Percentiles rank a stretch among this genome's conserved stretches.
phyloP scores from a whole-genome alignment of 2,113 vertebrate genomes.

The Strigops habroptila region DNA sequence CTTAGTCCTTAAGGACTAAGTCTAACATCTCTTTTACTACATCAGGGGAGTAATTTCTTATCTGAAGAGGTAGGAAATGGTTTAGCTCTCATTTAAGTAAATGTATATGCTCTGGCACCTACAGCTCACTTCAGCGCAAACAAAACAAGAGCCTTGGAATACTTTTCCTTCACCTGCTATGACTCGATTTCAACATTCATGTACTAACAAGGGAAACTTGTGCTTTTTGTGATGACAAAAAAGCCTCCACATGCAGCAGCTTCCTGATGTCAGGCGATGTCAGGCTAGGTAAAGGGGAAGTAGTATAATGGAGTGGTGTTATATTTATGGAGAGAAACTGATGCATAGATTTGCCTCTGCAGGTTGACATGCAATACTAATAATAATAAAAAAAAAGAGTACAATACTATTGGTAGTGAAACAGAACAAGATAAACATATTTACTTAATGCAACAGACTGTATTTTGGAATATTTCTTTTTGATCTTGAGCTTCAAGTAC shows the following conservation, averaged over 20 bases:
- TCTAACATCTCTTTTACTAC: not conserved
- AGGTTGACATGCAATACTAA: accelerated
- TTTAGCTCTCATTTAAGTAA: not conserved
- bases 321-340: not conserved
- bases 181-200: not conserved
- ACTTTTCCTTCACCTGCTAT: not conserved
- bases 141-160: not conserved
- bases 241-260: not conserved
- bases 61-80: not conserved
- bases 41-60: not conserved
- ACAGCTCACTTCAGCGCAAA: not conserved
- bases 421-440: not conserved
- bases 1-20: not conserved
- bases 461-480: not conserved
- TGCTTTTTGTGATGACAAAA: not conserved
- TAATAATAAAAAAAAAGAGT: not conserved
- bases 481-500: not conserved
- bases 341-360: not conserved
- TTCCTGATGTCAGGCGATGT: not conserved
- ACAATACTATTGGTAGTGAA: not conserved
- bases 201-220: not conserved
- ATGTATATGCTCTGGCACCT: not conserved
- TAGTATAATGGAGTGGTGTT: not conserved
- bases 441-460: not conserved
- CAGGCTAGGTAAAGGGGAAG: not conserved